Base-by-base conservation (phyloP, 2,888 invertebrate genomes). In the Epinotia brunnichana region DNA sequence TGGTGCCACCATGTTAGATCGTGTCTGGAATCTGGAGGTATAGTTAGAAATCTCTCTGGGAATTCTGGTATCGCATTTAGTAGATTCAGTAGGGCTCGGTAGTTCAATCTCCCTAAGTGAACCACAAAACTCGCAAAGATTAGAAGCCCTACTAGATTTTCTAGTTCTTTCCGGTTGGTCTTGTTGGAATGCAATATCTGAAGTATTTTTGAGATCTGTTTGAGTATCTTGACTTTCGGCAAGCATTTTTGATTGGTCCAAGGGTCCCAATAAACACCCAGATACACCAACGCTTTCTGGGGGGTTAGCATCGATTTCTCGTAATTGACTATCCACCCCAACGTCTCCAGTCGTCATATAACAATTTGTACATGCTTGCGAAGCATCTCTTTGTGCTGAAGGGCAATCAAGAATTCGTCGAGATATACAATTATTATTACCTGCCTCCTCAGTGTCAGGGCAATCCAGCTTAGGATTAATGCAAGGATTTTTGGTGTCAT, bases 391-490 rank as follows among this genome's bases (percentile, higher is more conserved):
- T 35, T 15, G 60, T 76, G 61, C 59, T 76, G 77, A 54, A 77
- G 51, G n/a, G 60, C 77, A 5, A 77, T 17, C 19, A 80, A 61
- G 59, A 74, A 77, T 19, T 78, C 78, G 76, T 77, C 78, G 48
- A 79, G 68, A 44, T 77, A 78, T 0, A 78, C 77, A 15, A 78
- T 2, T 10, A 76, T 60, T 13, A 78, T 69, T 13, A 59, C 67
- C 57, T 21, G 15, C 17, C 76, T 41, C 44, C 76, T 69, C 1
- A 79, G 66, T 0, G 15, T 61, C n/a, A 74, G 74, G 21, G 77
- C 77, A 10, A 79, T 35, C 77, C 77, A 79, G 44, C 76, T 76
- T n/a, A 74, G 74, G 7, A 78, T n/a, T n/a, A 56, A 63, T 2
- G 78, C 44, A 61, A 78, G 77, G 0, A 66, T 59, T 3, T 70